Evolutionary conservation across 2,113 vertebrate species (phyloP).

Genomic region (Lathamus discolor): DNA sequence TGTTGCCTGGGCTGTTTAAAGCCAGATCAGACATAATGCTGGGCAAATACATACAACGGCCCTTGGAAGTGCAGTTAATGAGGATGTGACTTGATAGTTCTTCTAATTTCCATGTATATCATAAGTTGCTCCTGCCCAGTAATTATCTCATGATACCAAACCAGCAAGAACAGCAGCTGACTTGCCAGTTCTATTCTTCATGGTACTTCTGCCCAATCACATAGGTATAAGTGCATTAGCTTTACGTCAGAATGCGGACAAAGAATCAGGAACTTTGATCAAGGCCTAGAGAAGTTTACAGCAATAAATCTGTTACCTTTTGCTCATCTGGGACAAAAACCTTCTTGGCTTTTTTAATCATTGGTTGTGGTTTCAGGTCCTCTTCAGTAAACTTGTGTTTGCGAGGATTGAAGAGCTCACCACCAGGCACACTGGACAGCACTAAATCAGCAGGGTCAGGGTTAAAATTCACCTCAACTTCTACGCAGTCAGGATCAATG

Average conservation of each 20-base stretch:
- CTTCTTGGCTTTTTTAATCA: constrained; percentile 99
- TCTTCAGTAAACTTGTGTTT: constrained; percentile 96
- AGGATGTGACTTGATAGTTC: neutral
- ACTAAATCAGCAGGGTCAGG: constrained; percentile 95
- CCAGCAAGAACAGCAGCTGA: neutral
- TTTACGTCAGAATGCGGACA: neutral
- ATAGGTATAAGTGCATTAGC: neutral
- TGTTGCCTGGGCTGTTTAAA: neutral
- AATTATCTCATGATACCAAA: constrained; percentile 15
- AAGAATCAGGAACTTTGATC: neutral
- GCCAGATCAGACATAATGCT: neutral
- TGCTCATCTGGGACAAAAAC: constrained; percentile 92
- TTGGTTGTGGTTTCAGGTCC: constrained; percentile 97
- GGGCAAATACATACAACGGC: neutral
- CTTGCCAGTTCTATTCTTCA: constrained; percentile 3
- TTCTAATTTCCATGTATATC: neutral
- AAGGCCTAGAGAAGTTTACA: neutral
- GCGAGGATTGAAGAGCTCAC: constrained; percentile 96
- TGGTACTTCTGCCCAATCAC: neutral
- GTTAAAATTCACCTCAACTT: constrained; percentile 93
- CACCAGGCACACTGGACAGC: constrained; percentile 94
- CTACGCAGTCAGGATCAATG: constrained; percentile 88
- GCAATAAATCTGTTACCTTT: constrained; percentile 82
- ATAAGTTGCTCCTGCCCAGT: neutral
- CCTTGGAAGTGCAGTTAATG: neutral